phyloP scores from a whole-genome alignment of 2,797 vertebrate genomes.

The Sebastes wilsoni region DNA sequence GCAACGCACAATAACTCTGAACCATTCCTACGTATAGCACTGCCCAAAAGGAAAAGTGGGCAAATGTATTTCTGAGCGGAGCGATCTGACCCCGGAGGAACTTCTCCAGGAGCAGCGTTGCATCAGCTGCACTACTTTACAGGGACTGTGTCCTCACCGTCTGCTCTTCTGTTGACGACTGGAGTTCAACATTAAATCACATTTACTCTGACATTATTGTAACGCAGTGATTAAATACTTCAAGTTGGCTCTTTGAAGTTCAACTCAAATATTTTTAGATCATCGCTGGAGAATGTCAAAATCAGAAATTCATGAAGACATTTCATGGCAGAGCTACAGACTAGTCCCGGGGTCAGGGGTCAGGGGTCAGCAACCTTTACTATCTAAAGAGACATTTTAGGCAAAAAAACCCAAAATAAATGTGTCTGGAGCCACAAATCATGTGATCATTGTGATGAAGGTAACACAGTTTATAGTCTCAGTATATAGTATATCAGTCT shows the following conservation, averaged over 20 bases:
- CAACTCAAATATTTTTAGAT: not conserved
- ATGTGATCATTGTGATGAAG: too few species aligned
- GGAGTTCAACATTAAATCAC: not conserved
- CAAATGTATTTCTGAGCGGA: slow-evolving; percentile 69
- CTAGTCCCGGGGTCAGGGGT: too few species aligned
- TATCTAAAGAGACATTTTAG: too few species aligned
- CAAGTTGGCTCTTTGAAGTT: not conserved
- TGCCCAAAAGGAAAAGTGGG: slow-evolving; percentile 54
- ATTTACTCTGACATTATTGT: not conserved
- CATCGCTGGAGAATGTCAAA: too few species aligned
- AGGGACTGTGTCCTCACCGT: not conserved
- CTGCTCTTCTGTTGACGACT: not conserved
- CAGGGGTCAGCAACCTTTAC: too few species aligned
- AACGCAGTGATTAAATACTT: not conserved
- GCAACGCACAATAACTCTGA: slow-evolving; percentile 70
- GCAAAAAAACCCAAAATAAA: too few species aligned
- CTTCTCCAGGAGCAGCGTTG: slow-evolving; percentile 45
- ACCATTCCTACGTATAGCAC: slow-evolving; percentile 51
- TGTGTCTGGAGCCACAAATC: accelerated
- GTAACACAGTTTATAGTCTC: too few species aligned
- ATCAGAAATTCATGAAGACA: too few species aligned
- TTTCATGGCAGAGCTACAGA: too few species aligned
- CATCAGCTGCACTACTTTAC: slow-evolving; percentile 26
- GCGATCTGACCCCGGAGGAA: slow-evolving; percentile 42
- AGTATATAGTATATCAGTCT: too few species aligned